Percentiles rank a stretch among this genome's conserved stretches.
Conservation (phyloP, 2,797 vertebrate genomes). For the Pristis pectinata region DNA sequence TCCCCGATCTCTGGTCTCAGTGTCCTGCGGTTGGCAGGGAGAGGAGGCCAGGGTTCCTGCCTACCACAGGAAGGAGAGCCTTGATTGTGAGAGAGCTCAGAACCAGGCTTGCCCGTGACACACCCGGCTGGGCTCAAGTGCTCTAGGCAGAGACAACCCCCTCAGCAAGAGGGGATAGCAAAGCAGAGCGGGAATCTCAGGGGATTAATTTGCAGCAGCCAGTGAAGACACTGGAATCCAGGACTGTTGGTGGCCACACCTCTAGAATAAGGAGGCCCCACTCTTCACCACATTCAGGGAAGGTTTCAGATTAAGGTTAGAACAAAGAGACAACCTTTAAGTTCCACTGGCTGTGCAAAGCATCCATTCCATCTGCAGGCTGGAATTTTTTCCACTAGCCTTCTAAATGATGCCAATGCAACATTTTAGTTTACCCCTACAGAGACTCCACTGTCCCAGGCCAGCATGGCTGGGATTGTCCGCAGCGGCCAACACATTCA, state of each 20-base stretch:
- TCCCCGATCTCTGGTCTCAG: background rate
- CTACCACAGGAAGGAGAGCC: background rate
- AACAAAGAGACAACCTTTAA: background rate
- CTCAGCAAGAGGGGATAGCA: slow-evolving; percentile 30
- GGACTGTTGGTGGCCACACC: too few relatives aligned
- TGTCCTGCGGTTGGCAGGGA: background rate
- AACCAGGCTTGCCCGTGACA: background rate
- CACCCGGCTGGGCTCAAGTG: background rate
- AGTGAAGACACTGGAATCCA: background rate
- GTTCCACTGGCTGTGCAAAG: too few relatives aligned
- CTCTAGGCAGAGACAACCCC: background rate
- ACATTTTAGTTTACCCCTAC: background rate
- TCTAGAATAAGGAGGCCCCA: background rate
- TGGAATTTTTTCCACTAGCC: too few relatives aligned
- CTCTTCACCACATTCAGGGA: background rate
- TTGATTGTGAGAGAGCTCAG: background rate
- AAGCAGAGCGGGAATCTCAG: slow-evolving; percentile 31
- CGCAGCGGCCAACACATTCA: background rate
- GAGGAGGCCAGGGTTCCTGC: background rate
- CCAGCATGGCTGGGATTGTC: background rate
- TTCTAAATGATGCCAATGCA: background rate
- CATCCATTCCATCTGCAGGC: background rate
- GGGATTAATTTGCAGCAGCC: background rate
- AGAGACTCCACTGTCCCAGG: background rate
- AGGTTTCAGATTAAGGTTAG: background rate